Evolutionary conservation across 2,888 invertebrate species (phyloP), one percentile per base, ranked within the genome.

Genomic region (Ceraclea dissimilis): DNA sequence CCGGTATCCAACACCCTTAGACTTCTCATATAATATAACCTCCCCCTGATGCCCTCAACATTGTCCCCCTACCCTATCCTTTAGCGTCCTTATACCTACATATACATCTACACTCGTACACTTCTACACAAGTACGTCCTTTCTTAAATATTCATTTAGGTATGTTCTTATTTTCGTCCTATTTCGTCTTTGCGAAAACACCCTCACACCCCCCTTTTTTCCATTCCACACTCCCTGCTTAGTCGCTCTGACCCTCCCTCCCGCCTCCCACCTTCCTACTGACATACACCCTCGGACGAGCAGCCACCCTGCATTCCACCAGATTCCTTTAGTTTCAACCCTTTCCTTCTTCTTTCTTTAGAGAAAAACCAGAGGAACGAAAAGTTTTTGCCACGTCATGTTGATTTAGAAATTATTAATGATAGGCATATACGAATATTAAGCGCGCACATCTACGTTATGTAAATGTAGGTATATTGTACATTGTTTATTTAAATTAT

Each of bases 61-160:
- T 13, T 39, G 8, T 13, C 39, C 39, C 13, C 48, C 55, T 49
- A 22, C 51, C 59, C 58, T 26, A 54, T 47, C 20, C 49, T 17
- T 48, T 22, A 43, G 49, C 19, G n/a, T 4, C 39, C 13, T 5
- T 39, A 16, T 26, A 26, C 26, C 26, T 26, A 26, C 26, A 6
- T 26, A 26, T 10, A 26, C 26, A 26, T 26, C 26, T 26, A 26
- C 10, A 26, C 26, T 26, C 39, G 8, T 39, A 39, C 13, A 39
- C 39, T 39, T 16, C 2, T 52, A 55, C 54, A 54, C 52, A 56
- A 50, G 58, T 53, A 59, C 53, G 55, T 57, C 59, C 59, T 62
- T 62, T 62, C 62, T 62, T 62, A 60, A 62, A 62, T 62, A 62
- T 62, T 62, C 62, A 62, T 62, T 60, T 62, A 62, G 62, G 62